A percentile compares a stretch with the other conserved stretches of the same genome.
Evolutionary conservation across 2,113 vertebrate genomes (phyloP).

Genomic region (Pomatostomus ruficeps): DNA sequence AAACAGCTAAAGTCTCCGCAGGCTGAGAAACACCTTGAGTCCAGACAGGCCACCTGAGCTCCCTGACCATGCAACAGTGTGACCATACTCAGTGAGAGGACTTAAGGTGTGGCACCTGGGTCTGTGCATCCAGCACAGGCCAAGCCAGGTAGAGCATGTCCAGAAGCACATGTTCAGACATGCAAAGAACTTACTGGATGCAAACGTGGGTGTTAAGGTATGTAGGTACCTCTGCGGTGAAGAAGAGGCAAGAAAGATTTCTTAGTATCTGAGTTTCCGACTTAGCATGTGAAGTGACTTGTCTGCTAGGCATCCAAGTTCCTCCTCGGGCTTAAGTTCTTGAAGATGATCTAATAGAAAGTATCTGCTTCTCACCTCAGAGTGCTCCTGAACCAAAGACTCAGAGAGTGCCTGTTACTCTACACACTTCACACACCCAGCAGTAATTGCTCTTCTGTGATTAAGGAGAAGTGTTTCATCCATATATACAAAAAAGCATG

Average conservation of each 20-base stretch:
- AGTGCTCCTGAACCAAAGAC: not conserved
- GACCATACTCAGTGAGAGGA: not conserved
- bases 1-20: not conserved
- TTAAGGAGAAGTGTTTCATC: not conserved
- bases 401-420: not conserved
- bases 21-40: not conserved
- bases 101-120: rapidly evolving
- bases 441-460: not conserved
- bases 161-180: slow-evolving; percentile 35
- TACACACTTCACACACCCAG: not conserved
- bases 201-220: slow-evolving; percentile 44
- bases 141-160: slow-evolving; percentile 16
- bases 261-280: not conserved
- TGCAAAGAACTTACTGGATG: slow-evolving; percentile 32
- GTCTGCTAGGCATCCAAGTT: not conserved
- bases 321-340: not conserved
- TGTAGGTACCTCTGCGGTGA: slow-evolving; percentile 19
- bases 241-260: not conserved
- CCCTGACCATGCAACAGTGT: not conserved
- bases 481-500: not conserved
- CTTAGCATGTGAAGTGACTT: not conserved
- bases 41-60: not conserved
- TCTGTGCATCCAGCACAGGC: not conserved
- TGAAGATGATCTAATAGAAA: not conserved
- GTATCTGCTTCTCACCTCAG: not conserved